Conservation (phyloP, 2,113 vertebrate genomes). For the Gnathonemus longibarbis region DNA sequence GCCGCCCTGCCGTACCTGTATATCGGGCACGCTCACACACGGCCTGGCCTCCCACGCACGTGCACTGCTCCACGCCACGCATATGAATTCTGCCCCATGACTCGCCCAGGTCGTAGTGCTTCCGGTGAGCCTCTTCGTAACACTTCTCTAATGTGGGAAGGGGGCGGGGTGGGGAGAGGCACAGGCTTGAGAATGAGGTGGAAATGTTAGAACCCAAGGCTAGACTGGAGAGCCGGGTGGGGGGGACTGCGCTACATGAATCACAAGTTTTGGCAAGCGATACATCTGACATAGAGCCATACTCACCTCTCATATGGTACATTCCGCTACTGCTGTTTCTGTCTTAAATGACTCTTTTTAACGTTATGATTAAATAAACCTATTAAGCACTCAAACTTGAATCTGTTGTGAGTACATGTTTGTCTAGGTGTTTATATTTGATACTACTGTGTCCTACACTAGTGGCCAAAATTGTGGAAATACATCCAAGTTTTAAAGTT, state of each 20-base stretch:
- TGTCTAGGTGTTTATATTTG: not conserved
- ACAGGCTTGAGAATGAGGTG: not conserved
- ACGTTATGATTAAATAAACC: not conserved
- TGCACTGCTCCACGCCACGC: slow-evolving; percentile 71
- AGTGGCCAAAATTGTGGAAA: not conserved
- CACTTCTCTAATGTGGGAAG: slow-evolving; percentile 67
- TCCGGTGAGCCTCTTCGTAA: slow-evolving; percentile 71
- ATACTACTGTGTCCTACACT: not conserved
- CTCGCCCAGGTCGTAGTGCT: slow-evolving; percentile 65
- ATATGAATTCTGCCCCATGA: slow-evolving; percentile 74
- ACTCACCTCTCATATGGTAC: not conserved
- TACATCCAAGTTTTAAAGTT: not conserved
- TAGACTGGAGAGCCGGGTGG: not conserved
- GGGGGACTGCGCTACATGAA: slow-evolving; percentile 17
- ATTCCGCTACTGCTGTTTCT: not conserved
- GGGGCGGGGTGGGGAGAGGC: not conserved
- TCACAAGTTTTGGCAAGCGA: not conserved
- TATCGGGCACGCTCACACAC: slow-evolving; percentile 56
- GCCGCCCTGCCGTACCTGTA: slow-evolving; percentile 55
- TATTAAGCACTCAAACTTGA: not conserved
- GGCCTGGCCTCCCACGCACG: slow-evolving; percentile 49
- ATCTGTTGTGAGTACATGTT: not conserved
- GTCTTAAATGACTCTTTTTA: not conserved
- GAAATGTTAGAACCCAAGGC: not conserved
- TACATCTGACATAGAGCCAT: not conserved